Percentiles rank a stretch among this genome's conserved stretches.
These are phyloP conservation scores for Vidua chalybeata DNA, from an alignment of 2,113 vertebrate species.

Conservation along the genomic window DNA sequence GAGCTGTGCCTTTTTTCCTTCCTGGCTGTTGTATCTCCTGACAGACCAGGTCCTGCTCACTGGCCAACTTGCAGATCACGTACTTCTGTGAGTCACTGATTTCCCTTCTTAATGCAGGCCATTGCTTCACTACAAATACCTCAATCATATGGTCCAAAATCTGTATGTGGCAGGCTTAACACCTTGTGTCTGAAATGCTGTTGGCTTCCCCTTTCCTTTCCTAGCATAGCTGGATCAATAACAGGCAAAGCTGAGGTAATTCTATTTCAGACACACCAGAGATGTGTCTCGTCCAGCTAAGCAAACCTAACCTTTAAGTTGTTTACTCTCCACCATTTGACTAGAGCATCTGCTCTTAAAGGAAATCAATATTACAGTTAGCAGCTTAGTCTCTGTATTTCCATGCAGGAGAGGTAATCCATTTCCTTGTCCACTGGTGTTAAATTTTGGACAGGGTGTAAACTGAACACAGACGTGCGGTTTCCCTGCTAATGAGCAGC, in stretches of 20 bases:
- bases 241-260: not conserved
- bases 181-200: not conserved
- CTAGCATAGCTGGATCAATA: not conserved
- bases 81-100: not conserved
- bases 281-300: not conserved
- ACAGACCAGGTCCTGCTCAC: too few species aligned
- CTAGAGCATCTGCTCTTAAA: not conserved
- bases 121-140: not conserved
- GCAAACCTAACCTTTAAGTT: constrained; percentile 21
- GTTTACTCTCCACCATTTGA: not conserved
- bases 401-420: not conserved
- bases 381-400: not conserved
- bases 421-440: not conserved
- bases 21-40: not conserved
- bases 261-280: not conserved
- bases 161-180: not conserved
- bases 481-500: not conserved
- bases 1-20: not conserved
- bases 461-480: not conserved
- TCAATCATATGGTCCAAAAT: not conserved
- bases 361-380: not conserved
- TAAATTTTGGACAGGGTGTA: not conserved
- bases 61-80: not conserved
- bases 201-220: not conserved
- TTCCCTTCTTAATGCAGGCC: not conserved